Conservation (phyloP, 2,888 invertebrate species). For the Trissolcus japonicus region DNA sequence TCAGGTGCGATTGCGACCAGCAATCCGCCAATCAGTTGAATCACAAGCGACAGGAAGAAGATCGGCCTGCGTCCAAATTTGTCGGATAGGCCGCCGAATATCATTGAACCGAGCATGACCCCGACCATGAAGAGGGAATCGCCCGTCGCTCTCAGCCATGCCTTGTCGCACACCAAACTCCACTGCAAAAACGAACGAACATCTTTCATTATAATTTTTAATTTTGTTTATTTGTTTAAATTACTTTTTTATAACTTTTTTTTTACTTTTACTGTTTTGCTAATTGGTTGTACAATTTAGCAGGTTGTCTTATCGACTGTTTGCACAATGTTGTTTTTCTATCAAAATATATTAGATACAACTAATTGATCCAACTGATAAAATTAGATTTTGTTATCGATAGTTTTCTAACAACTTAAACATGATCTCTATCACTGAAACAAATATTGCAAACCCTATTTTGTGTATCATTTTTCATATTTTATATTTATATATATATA, state of each 20-base stretch:
- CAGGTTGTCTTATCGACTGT: neutral
- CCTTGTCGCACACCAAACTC: constrained; percentile 82
- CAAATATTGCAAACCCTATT: neutral
- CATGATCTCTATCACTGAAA: neutral
- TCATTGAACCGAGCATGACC: constrained; percentile 84
- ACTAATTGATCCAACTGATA: neutral
- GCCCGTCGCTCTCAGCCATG: constrained; percentile 81
- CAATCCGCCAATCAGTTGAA: constrained; percentile 83
- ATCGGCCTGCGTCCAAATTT: constrained; percentile 84
- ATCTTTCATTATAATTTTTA: neutral
- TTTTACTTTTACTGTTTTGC: too few relatives aligned
- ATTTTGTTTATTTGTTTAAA: too few relatives aligned
- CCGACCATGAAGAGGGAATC: constrained; percentile 85
- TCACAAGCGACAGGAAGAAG: constrained; percentile 84
- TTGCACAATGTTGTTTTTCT: neutral
- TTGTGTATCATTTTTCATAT: too few relatives aligned
- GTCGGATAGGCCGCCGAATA: constrained; percentile 85
- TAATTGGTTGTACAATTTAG: neutral
- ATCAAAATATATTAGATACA: neutral
- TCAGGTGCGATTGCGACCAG: constrained; percentile 83
- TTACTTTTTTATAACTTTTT: too few relatives aligned
- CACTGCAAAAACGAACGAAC: constrained; percentile 77
- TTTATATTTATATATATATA: too few relatives aligned
- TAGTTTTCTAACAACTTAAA: neutral
- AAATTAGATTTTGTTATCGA: neutral